These are phyloP conservation scores for Momotus momota DNA, from an alignment of 2,797 vertebrate genomes.

Conservation along the genomic window DNA sequence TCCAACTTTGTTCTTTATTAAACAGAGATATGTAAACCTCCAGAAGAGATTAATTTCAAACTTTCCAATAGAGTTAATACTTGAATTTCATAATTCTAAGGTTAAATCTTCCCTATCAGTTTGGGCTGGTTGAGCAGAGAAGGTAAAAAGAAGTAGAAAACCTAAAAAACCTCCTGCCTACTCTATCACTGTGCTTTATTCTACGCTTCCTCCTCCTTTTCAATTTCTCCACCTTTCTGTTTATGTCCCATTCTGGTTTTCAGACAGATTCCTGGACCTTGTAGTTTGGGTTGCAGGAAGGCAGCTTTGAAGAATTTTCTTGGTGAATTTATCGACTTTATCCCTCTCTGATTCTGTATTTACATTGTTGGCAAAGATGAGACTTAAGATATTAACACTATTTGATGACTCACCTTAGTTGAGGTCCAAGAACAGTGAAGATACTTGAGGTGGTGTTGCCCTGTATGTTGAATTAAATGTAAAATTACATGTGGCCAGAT, in stretches of 20 bases:
- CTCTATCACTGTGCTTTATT: neutral
- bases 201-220: neutral
- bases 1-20: constrained; percentile 21
- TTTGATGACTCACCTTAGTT: neutral
- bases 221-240: neutral
- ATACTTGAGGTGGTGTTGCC: neutral
- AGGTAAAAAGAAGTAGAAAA: neutral
- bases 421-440: neutral
- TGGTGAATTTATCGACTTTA: neutral
- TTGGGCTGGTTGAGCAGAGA: neutral
- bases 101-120: neutral
- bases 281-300: neutral
- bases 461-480: neutral
- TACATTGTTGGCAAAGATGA: neutral
- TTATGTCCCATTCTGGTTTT: neutral
- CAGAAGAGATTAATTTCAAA: constrained; percentile 24
- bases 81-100: neutral
- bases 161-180: neutral
- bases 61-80: constrained; percentile 1
- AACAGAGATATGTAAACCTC: constrained; percentile 28
- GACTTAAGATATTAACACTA: neutral
- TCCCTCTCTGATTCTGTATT: neutral
- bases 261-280: neutral
- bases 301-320: neutral
- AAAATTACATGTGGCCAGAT: neutral